A percentile compares a stretch with the other conserved stretches of the same genome.
phyloP scores from a whole-genome alignment of 2,797 vertebrate species.

The Microhierax caerulescens region DNA sequence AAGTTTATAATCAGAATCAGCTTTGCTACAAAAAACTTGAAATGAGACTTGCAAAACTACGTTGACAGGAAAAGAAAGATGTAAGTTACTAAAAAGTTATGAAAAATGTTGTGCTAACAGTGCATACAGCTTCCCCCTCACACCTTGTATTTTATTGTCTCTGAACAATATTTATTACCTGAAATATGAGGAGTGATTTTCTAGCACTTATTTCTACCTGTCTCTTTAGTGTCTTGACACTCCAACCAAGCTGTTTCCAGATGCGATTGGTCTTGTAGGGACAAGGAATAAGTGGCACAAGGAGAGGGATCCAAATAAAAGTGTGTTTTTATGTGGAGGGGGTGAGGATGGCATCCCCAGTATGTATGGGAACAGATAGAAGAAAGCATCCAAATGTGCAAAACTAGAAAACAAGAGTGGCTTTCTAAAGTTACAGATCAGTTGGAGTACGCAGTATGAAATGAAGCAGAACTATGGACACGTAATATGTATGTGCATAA shows the following conservation, averaged over 20 bases:
- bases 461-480: neutral
- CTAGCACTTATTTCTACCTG: neutral
- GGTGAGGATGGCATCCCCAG: neutral
- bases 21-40: neutral
- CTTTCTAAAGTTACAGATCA: neutral
- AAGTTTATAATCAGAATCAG: neutral
- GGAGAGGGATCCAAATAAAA: neutral
- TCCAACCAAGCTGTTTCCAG: neutral
- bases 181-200: neutral
- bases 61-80: neutral
- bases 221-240: neutral
- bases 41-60: neutral
- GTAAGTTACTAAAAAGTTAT: neutral
- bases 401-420: neutral
- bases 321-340: neutral
- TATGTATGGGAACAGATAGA: neutral
- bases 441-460: neutral
- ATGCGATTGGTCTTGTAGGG: neutral
- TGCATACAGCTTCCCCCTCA: too few relatives aligned
- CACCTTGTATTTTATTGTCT: neutral
- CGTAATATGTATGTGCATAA: neutral
- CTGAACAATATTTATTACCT: too few relatives aligned
- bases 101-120: neutral
- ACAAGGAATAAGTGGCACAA: neutral
- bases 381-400: neutral